Base-by-base conservation (phyloP, 2,797 vertebrate species). In the Chaetophractus vellerosus region DNA sequence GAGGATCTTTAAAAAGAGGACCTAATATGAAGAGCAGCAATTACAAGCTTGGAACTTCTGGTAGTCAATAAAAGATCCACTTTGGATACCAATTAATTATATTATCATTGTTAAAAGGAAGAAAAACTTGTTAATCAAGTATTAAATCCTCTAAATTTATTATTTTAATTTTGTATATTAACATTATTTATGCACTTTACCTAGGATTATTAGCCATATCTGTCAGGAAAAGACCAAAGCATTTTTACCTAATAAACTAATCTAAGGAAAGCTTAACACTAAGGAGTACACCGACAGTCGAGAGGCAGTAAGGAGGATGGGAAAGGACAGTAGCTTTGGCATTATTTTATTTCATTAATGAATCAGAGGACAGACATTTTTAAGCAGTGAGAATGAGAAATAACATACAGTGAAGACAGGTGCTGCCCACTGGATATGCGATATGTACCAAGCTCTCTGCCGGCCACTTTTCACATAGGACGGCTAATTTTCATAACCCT, bases 1-100 rank as follows among this genome's bases (percentile, higher is more conserved):
- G 66, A 5, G 75, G 81, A 90, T 61, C 55, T 71, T 86, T 55
- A 76, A 76, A 24, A 84, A 96, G 45, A 79, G 3, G 28, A 76
- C 19, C 24, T 78, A 55, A 72, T 9, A 69, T 9, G n/a, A 83
- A 89, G 4, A 66, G 16, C 5, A 72, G 5, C 21, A 75, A 91
- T 28, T 81, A 63, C 15, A 78, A 80, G 93, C 14, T 31, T 69
- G 33, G n/a, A 86, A 63, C 28, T 85, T 28, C 28, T 66, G 50
- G 23, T 2, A 63, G 48, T 59, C 59, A 93, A 21, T 45, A 68
- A 41, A 19, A 23, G 91, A 84, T 85, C 74, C 33, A 38, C 61
- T 69, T 91, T 76, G 21, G 41, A 23, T 78, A 75, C 33, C 5
- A 28, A 55, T 75, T 55, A 63, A 84, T 9, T 52, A 66, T 69